A percentile compares a stretch with the other conserved stretches of the same genome.
Conservation (phyloP, 2,888 invertebrate genomes). For the Mesorhabditis sp. region DNA sequence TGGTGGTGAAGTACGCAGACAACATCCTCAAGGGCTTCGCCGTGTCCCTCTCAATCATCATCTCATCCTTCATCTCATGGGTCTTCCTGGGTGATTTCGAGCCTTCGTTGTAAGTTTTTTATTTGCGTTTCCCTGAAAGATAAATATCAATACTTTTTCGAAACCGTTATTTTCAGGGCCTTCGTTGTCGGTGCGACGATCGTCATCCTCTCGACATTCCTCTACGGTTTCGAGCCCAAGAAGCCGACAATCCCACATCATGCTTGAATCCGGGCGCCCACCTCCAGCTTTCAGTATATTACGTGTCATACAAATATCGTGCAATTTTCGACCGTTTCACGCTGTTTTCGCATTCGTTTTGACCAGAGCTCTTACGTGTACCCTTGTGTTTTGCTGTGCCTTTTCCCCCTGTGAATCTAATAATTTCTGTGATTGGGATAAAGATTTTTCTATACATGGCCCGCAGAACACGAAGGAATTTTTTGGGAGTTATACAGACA, state of each 20-base stretch:
- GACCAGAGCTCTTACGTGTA: too few species aligned
- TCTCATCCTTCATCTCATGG: conserved; percentile 63
- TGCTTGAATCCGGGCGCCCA: background rate
- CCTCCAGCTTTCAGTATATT: too few species aligned
- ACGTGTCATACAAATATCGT: too few species aligned
- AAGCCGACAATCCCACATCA: conserved; percentile 10
- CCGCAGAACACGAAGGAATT: too few species aligned
- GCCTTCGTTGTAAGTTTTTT: conserved; percentile 57
- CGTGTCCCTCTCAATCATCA: conserved; percentile 64
- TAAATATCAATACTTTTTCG: background rate
- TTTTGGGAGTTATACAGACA: too few species aligned
- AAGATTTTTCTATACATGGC: too few species aligned
- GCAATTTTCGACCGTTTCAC: too few species aligned
- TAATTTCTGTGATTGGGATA: too few species aligned
- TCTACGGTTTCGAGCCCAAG: conserved; percentile 60
- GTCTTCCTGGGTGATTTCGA: conserved; percentile 61
- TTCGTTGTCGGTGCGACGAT: conserved; percentile 61
- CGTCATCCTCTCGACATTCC: conserved; percentile 62
- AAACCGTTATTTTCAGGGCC: conserved; percentile 49
- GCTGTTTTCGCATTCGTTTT: too few species aligned
- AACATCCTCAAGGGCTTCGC: conserved; percentile 66
- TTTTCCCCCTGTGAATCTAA: too few species aligned
- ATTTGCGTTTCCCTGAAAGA: background rate
- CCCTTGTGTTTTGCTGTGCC: too few species aligned
- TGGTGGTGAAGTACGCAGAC: conserved; percentile 66